Conservation (phyloP, 2,797 vertebrate genomes). For the Distichodus sexfasciatus region DNA sequence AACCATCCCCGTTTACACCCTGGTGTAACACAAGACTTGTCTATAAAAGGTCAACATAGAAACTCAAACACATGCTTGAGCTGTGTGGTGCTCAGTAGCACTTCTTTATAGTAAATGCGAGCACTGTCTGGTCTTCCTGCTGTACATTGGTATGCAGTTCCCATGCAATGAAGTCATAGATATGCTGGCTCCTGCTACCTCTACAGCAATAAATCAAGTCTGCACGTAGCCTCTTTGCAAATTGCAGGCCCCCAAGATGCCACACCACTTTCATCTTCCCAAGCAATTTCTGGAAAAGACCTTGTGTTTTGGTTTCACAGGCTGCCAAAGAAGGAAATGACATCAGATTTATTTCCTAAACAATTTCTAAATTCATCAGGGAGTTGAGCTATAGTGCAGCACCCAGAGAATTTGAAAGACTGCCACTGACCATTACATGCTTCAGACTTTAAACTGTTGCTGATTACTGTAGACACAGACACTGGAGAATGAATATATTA, state of each 20-base stretch:
- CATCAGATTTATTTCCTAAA: background rate
- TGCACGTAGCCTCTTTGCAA: constrained; percentile 15
- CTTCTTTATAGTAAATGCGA: constrained; percentile 5
- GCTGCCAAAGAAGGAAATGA: background rate
- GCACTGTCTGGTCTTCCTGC: background rate
- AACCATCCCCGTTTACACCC: too few relatives aligned
- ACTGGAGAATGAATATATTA: too few relatives aligned
- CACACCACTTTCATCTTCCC: constrained; percentile 5
- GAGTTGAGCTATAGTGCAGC: background rate
- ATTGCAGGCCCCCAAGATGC: constrained; percentile 7
- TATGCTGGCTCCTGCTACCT: constrained; percentile 10
- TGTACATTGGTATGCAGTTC: background rate
- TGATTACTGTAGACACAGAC: too few relatives aligned
- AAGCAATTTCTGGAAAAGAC: background rate
- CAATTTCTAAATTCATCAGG: constrained; percentile 1
- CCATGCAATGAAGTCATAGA: constrained; percentile 6
- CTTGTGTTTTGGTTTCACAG: background rate
- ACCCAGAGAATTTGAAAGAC: background rate
- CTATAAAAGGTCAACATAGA: too few relatives aligned
- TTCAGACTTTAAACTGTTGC: too few relatives aligned
- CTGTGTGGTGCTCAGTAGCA: too few relatives aligned
- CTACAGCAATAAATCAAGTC: constrained; percentile 11
- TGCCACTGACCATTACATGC: background rate
- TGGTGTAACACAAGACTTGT: too few relatives aligned
- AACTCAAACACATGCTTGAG: too few relatives aligned